Evolutionary conservation across 35 echinoderm and acorn worm genomes (phyloP).

Genomic region (Patiria miniata): DNA sequence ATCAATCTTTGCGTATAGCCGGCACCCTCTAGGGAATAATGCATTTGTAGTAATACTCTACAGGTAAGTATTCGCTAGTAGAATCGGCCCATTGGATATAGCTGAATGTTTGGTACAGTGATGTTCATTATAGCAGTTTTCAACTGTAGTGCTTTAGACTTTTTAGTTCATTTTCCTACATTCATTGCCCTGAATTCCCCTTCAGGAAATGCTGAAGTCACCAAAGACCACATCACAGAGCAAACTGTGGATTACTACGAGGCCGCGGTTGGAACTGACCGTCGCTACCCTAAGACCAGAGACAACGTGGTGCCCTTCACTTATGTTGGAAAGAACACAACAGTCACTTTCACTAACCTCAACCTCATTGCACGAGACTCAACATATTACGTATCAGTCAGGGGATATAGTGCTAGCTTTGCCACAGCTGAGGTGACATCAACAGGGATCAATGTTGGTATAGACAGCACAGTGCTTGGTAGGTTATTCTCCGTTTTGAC

Average conservation of each 20-base stretch:
- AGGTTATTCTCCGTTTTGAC: not conserved
- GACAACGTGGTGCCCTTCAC: constrained; percentile 48
- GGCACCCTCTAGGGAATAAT: no score
- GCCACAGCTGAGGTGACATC: constrained; percentile 48
- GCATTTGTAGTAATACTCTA: no score
- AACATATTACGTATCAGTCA: constrained; percentile 49
- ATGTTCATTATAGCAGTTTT: no score
- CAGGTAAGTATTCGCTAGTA: no score
- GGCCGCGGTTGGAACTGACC: constrained; percentile 50
- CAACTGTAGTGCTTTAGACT: no score
- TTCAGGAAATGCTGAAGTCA: constrained; percentile 28
- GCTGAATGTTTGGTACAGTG: no score
- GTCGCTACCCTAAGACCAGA: constrained; percentile 57
- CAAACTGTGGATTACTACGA: constrained; percentile 49
- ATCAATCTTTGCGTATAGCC: no score
- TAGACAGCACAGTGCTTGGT: constrained; percentile 22
- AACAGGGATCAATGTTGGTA: constrained; percentile 41
- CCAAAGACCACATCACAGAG: not conserved
- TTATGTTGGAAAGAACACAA: constrained; percentile 39
- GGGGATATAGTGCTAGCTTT: constrained; percentile 28
- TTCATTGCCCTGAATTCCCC: not conserved
- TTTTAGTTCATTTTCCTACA: no score
- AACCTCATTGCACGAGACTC: not conserved
- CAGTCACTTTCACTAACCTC: constrained; percentile 38
- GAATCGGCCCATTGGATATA: no score